phyloP scores from a whole-genome alignment of 2,888 invertebrate species.

The Ganaspis brasiliensis region DNA sequence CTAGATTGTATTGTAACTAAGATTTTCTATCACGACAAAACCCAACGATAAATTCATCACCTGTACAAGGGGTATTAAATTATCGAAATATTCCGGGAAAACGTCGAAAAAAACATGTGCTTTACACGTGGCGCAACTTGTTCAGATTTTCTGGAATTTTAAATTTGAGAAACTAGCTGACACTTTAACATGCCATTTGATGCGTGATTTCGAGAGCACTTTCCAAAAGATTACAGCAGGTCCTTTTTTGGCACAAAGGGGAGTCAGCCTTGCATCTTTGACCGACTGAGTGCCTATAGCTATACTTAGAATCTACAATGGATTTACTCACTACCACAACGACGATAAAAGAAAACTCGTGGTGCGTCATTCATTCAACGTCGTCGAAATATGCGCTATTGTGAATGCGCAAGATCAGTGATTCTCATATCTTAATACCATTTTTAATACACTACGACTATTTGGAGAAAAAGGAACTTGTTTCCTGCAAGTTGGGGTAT shows the following conservation, averaged over 20 bases:
- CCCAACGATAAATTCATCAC: too few species aligned
- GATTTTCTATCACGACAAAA: too few species aligned
- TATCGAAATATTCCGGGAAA: too few species aligned
- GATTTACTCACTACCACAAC: slow-evolving; percentile 64
- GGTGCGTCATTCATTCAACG: slow-evolving; percentile 71
- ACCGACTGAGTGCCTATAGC: slow-evolving; percentile 64
- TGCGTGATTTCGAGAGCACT: slow-evolving; percentile 55
- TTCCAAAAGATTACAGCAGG: slow-evolving; percentile 74
- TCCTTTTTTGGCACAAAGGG: slow-evolving; percentile 68
- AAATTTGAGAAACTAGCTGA: background rate
- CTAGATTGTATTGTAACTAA: too few species aligned
- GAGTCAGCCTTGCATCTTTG: slow-evolving; percentile 65
- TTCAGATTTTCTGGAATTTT: background rate
- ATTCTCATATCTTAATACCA: slow-evolving; percentile 49
- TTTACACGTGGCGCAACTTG: background rate
- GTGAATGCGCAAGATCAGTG: slow-evolving; percentile 54
- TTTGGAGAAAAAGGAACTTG: background rate
- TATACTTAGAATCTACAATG: slow-evolving; percentile 71
- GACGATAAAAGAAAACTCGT: slow-evolving; percentile 68
- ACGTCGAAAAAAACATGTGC: background rate
- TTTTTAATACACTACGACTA: background rate
- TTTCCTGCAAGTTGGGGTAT: too few species aligned
- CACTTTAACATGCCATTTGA: slow-evolving; percentile 5
- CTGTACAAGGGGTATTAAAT: too few species aligned
- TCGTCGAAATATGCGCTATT: slow-evolving; percentile 69